These are phyloP conservation scores for Epizoanthus fatuus DNA, from an alignment of 92 coral and sea anemone species.

Conservation along the genomic window DNA sequence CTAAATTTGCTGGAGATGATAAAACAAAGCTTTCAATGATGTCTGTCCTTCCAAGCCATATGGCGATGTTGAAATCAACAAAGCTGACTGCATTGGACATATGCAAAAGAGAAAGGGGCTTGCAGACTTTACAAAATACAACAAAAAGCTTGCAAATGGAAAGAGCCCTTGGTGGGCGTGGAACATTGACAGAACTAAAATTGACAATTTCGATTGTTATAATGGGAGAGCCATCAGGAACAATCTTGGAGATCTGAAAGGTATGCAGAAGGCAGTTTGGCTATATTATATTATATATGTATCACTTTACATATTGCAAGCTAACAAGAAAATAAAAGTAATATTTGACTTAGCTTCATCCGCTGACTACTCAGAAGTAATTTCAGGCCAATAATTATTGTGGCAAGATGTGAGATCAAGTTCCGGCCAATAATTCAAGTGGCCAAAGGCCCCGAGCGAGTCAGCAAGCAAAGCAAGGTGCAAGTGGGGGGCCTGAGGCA, in stretches of 20 bases:
- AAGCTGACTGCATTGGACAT: not conserved
- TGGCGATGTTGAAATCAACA: not conserved
- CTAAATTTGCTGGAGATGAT: constrained; percentile 24
- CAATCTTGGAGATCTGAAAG: not conserved
- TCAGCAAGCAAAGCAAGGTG: no score
- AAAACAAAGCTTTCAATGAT: constrained; percentile 12
- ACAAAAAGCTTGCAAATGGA: constrained; percentile 8
- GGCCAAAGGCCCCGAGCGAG: no score
- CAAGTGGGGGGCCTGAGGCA: no score
- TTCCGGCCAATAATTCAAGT: no score
- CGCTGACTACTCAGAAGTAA: no score
- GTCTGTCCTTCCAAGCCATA: not conserved
- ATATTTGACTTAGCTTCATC: no score
- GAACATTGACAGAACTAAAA: not conserved
- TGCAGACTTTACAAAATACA: constrained; percentile 2
- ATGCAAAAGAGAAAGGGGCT: not conserved
- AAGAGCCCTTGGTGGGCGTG: not conserved
- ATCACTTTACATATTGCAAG: not conserved
- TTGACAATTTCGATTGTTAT: not conserved
- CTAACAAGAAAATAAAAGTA: no score
- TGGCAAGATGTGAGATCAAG: no score
- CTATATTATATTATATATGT: no score
- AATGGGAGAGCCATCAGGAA: not conserved
- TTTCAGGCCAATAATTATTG: no score
- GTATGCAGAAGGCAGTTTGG: constrained; percentile 11